phyloP scores from a whole-genome alignment of 2,888 invertebrate species.

The Chaetogeoica ovagalla region DNA sequence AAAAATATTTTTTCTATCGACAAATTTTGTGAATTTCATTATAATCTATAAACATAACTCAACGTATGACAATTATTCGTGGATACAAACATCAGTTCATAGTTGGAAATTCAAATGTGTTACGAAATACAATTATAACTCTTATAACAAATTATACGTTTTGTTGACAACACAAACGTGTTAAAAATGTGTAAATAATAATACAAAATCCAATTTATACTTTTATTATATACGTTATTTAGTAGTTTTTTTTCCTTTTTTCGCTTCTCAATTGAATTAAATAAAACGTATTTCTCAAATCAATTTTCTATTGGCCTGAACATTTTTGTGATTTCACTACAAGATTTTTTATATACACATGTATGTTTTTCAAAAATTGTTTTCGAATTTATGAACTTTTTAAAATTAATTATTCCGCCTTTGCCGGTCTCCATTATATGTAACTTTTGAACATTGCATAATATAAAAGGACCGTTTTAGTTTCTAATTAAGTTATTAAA shows the following conservation, averaged over 20 bases:
- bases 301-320: neutral
- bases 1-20: no score
- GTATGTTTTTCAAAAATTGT: slow-evolving; percentile 10
- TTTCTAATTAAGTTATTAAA: slow-evolving; percentile 44
- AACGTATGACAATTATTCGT: no score
- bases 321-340: neutral
- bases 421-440: neutral
- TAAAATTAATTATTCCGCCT: slow-evolving; percentile 11
- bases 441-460: slow-evolving; percentile 16
- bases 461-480: slow-evolving; percentile 23
- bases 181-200: neutral
- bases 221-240: no score
- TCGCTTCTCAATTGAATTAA: neutral
- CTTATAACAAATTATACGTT: no score
- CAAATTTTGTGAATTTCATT: no score
- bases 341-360: neutral
- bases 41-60: no score
- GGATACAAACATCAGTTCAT: no score
- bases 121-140: no score
- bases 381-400: slow-evolving; percentile 4
- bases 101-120: no score
- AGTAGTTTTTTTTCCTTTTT: no score
- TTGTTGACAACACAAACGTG: neutral
- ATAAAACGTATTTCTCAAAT: neutral
- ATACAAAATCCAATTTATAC: neutral